These are phyloP conservation scores for Drosophila paramelanica DNA, from an alignment of 2,888 invertebrate genomes.

Conservation along the genomic window DNA sequence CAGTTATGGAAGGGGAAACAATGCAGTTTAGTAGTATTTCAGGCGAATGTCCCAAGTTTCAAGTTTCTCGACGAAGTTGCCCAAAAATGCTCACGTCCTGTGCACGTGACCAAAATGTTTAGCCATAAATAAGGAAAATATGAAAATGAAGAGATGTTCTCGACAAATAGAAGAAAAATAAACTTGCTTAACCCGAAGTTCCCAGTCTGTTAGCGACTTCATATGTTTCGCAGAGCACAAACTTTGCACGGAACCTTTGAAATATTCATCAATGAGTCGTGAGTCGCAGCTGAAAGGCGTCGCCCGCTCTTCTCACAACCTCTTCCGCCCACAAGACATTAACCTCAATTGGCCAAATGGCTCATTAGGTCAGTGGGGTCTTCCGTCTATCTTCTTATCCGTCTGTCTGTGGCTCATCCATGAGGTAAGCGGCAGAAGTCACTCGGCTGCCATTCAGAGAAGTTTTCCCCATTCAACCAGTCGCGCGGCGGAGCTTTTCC, in stretches of 20 bases:
- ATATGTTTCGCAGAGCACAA: constrained; percentile 48
- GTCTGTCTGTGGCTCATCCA: constrained; percentile 29
- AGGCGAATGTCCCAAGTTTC: constrained; percentile 28
- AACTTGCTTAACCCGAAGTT: constrained; percentile 19
- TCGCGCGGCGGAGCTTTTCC: constrained; percentile 36
- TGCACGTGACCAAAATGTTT: constrained; percentile 74
- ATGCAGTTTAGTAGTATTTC: constrained; percentile 47
- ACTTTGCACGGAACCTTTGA: constrained; percentile 65
- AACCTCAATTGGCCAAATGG: constrained; percentile 82
- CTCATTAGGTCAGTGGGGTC: constrained; percentile 82
- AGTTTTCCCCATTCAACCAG: constrained; percentile 57
- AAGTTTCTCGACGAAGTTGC: constrained; percentile 52
- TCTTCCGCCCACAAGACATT: constrained; percentile 60
- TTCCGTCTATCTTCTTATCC: constrained; percentile 15
- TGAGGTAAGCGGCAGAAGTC: constrained; percentile 40
- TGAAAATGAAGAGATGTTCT: constrained; percentile 68
- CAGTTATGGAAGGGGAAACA: constrained; percentile 33
- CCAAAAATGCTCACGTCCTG: constrained; percentile 74
- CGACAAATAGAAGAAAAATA: constrained; percentile 35
- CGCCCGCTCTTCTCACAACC: background rate
- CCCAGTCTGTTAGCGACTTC: constrained; percentile 58
- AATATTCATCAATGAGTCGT: constrained; percentile 70
- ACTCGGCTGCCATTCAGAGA: constrained; percentile 50
- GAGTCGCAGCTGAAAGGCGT: constrained; percentile 44
- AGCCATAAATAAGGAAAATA: constrained; percentile 70